A percentile compares a stretch with the other conserved stretches of the same genome.
Evolutionary conservation across 2,113 vertebrate species (phyloP).

Genomic region (Crotalus horridus): DNA sequence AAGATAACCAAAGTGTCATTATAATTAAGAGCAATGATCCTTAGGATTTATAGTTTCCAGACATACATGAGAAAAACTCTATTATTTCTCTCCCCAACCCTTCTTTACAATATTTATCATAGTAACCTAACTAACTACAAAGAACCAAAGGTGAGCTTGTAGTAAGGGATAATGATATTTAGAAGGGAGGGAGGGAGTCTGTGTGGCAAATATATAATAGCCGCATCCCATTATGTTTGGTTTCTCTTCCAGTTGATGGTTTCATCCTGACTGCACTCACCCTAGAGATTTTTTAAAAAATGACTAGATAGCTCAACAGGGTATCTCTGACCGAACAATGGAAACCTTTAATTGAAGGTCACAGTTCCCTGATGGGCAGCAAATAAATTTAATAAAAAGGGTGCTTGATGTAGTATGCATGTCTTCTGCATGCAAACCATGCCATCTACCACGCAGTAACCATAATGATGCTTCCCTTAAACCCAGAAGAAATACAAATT

Average conservation of each 20-base stretch:
- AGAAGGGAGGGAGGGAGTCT: neutral
- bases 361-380: neutral
- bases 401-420: neutral
- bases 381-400: neutral
- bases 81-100: neutral
- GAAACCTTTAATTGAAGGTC: neutral
- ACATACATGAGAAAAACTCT: neutral
- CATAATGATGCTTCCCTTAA: neutral
- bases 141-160: neutral
- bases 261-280: neutral
- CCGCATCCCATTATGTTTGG: neutral
- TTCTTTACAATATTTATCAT: neutral
- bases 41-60: neutral
- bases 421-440: neutral
- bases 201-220: neutral
- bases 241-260: neutral
- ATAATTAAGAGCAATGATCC: neutral
- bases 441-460: neutral
- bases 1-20: neutral
- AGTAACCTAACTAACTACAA: neutral
- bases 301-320: neutral
- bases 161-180: neutral
- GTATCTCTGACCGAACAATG: neutral
- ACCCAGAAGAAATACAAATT: neutral
- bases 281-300: neutral